Evolutionary conservation across 2,113 vertebrate species (phyloP).

Genomic region (Odocoileus virginianus): DNA sequence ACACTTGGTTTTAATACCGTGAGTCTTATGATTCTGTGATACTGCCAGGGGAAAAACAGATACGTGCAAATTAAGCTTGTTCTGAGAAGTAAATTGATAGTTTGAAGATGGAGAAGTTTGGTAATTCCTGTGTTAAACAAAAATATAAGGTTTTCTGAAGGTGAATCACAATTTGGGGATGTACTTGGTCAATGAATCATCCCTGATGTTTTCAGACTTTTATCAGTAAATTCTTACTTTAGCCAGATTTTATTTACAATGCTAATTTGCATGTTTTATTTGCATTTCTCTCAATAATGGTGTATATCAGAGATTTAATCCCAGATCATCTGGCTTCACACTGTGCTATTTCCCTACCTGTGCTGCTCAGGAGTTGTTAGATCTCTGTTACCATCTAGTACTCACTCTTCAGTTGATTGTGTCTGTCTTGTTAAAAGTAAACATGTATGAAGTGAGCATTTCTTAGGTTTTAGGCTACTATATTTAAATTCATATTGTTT

Average conservation of each 20-base stretch:
- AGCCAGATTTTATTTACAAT: neutral
- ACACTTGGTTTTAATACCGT: neutral
- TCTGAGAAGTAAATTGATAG: neutral
- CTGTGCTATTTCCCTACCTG: neutral
- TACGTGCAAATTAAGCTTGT: neutral
- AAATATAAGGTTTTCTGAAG: neutral
- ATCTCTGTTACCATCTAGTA: neutral
- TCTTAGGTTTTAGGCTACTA: neutral
- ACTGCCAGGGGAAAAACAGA: neutral
- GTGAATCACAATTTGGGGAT: neutral
- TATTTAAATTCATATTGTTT: neutral
- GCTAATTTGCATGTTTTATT: neutral
- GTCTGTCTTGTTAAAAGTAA: constrained; percentile 1
- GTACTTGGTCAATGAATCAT: neutral
- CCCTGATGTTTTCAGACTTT: neutral
- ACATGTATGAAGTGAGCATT: neutral
- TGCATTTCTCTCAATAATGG: neutral
- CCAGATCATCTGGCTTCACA: neutral
- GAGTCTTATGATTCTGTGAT: neutral
- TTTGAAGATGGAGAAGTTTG: neutral
- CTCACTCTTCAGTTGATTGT: neutral
- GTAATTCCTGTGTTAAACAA: neutral
- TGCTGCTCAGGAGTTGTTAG: neutral
- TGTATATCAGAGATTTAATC: neutral
- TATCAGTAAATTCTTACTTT: neutral